These are phyloP conservation scores for Drosophila albomicans DNA, from an alignment of 1,140 invertebrate genomes.

Conservation along the genomic window DNA sequence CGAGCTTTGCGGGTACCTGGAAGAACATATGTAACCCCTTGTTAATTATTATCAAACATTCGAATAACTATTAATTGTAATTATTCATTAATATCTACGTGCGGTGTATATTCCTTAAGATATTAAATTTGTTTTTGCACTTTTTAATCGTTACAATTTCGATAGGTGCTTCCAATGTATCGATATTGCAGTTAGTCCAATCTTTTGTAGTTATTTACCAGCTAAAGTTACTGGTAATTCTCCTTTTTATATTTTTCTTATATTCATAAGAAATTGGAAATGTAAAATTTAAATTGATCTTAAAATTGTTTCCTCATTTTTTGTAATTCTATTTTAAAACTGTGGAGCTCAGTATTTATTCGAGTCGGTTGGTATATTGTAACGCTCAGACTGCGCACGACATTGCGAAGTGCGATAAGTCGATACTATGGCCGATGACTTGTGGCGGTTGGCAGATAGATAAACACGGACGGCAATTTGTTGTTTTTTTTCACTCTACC, in stretches of 20 bases:
- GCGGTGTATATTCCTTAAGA: slow-evolving; percentile 11
- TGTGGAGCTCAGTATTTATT: no score
- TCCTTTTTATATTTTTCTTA: no score
- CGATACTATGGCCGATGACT: slow-evolving; percentile 10
- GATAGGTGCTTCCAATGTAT: slow-evolving; percentile 1
- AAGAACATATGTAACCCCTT: slow-evolving; percentile 53
- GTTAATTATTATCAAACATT: slow-evolving; percentile 20
- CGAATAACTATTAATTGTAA: slow-evolving; percentile 31
- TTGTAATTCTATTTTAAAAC: no score
- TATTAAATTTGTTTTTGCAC: slow-evolving; percentile 26
- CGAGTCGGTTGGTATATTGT: no score
- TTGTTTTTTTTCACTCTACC: slow-evolving; percentile 56
- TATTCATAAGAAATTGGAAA: no score
- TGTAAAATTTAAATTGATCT: no score
- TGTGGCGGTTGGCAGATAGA: slow-evolving; percentile 39
- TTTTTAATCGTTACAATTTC: slow-evolving; percentile 6
- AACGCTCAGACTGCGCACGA: background rate
- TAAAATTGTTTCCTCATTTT: no score
- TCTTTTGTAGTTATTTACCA: no score
- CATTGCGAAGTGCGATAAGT: background rate
- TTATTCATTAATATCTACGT: slow-evolving; percentile 11
- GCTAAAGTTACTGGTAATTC: no score
- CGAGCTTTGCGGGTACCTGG: slow-evolving; percentile 85
- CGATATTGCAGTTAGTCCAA: background rate
- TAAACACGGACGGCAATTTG: slow-evolving; percentile 29